A percentile compares a stretch with the other conserved stretches of the same genome.
These are phyloP conservation scores for Alouatta palliata DNA, from an alignment of 2,113 vertebrate genomes.

Conservation along the genomic window DNA sequence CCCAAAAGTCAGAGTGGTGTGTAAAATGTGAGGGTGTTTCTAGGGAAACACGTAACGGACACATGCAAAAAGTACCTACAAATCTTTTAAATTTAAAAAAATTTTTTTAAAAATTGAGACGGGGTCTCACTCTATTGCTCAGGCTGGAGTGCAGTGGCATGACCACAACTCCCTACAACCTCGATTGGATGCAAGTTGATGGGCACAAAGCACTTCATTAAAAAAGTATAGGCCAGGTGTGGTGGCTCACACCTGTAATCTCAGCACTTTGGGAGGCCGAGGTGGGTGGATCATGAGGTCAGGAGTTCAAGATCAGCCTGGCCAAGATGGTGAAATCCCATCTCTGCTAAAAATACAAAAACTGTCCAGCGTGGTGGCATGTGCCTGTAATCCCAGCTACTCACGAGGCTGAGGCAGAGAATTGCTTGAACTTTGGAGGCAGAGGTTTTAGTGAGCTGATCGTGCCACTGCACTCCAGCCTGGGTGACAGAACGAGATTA, in stretches of 20 bases:
- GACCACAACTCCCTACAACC: too few species aligned
- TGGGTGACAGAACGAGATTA: not conserved
- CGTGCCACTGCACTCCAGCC: not conserved
- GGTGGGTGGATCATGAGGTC: not conserved
- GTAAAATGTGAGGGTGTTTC: not conserved
- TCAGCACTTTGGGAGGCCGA: not conserved
- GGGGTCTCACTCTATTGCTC: not conserved
- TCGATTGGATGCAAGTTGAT: too few species aligned
- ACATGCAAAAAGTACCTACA: slow-evolving; percentile 11
- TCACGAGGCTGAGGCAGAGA: not conserved
- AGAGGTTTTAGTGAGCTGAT: not conserved
- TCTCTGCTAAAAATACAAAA: not conserved
- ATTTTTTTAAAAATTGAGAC: not conserved
- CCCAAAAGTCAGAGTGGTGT: not conserved
- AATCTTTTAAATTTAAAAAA: not conserved
- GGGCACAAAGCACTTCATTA: too few species aligned
- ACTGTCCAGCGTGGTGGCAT: not conserved
- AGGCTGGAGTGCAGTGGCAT: too few species aligned
- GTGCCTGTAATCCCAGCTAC: not conserved
- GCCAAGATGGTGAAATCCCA: not conserved
- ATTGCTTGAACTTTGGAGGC: not conserved
- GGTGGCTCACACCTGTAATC: not conserved
- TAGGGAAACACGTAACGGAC: not conserved
- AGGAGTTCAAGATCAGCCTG: not conserved
- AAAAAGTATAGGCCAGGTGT: not conserved